phyloP scores from a whole-genome alignment of 2,113 vertebrate genomes.

The Pantherophis guttatus region DNA sequence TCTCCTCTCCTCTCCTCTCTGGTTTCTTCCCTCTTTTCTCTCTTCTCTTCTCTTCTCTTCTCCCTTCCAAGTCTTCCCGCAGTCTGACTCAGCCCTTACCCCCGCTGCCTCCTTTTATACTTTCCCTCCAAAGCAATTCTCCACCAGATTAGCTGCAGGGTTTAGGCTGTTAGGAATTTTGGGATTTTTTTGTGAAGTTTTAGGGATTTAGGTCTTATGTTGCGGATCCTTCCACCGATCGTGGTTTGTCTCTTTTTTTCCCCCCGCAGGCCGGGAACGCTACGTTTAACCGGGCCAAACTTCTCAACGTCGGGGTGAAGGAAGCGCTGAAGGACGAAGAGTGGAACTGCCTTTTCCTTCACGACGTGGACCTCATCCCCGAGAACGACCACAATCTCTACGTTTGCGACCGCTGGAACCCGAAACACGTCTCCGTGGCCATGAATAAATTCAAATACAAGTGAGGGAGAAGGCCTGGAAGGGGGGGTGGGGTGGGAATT shows the following conservation, averaged over 20 bases:
- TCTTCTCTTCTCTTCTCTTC: no score
- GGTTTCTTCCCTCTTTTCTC: no score
- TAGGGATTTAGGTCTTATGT: no score
- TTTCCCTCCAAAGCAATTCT: no score
- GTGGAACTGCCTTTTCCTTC: slow-evolving; percentile 92
- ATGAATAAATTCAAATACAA: slow-evolving; percentile 98
- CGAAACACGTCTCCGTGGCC: slow-evolving; percentile 89
- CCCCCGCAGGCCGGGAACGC: slow-evolving; percentile 78
- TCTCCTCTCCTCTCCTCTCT: no score
- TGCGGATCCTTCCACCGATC: no score
- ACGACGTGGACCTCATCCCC: slow-evolving; percentile 90
- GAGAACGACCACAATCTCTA: slow-evolving; percentile 97
- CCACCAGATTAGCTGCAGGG: no score
- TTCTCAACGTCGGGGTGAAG: slow-evolving; percentile 91
- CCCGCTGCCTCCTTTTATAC: no score
- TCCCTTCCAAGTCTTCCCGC: no score
- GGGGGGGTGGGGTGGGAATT: background rate
- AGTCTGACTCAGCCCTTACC: no score
- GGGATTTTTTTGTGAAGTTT: no score
- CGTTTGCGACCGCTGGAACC: slow-evolving; percentile 86
- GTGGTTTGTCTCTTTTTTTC: background rate
- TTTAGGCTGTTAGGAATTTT: no score
- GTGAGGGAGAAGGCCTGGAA: slow-evolving; percentile 49
- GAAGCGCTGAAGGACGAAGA: slow-evolving; percentile 92
- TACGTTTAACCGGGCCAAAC: slow-evolving; percentile 93